Conservation (phyloP, 2,888 invertebrate species). For the Nasonovia ribisnigri region DNA sequence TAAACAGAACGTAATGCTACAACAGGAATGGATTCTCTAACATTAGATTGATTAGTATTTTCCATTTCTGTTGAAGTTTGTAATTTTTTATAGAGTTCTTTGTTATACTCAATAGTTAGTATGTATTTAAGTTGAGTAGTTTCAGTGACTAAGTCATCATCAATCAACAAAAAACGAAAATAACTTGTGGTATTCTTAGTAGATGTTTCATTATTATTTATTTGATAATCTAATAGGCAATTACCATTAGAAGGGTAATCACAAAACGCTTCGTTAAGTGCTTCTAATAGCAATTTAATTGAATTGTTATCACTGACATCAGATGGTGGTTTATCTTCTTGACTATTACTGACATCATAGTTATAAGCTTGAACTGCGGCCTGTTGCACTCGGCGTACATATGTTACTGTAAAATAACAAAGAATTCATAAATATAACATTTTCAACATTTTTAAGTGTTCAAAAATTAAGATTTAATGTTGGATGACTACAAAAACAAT, state of each 20-base stretch:
- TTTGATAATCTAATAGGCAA: slow-evolving; percentile 32
- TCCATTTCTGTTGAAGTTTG: neutral
- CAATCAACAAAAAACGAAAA: slow-evolving; percentile 48
- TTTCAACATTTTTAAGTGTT: neutral
- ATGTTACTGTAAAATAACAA: slow-evolving; percentile 14
- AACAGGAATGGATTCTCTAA: neutral
- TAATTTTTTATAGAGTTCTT: neutral
- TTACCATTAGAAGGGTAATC: neutral
- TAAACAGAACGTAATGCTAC: slow-evolving; percentile 12
- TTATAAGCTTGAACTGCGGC: neutral
- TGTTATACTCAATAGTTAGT: slow-evolving; percentile 27
- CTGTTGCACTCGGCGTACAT: slow-evolving; percentile 15
- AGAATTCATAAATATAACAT: neutral
- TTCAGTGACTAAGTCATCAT: neutral
- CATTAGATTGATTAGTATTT: neutral
- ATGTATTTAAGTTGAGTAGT: slow-evolving; percentile 45
- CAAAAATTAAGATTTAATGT: neutral
- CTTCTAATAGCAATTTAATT: neutral
- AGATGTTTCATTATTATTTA: neutral
- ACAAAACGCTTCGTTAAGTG: slow-evolving; percentile 29
- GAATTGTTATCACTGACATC: neutral
- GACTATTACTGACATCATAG: neutral
- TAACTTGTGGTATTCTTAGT: neutral
- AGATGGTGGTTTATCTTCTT: neutral
- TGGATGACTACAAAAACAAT: neutral